Evolutionary conservation across 2,113 vertebrate genomes (phyloP).

Genomic region (Pyxicephalus adspersus): DNA sequence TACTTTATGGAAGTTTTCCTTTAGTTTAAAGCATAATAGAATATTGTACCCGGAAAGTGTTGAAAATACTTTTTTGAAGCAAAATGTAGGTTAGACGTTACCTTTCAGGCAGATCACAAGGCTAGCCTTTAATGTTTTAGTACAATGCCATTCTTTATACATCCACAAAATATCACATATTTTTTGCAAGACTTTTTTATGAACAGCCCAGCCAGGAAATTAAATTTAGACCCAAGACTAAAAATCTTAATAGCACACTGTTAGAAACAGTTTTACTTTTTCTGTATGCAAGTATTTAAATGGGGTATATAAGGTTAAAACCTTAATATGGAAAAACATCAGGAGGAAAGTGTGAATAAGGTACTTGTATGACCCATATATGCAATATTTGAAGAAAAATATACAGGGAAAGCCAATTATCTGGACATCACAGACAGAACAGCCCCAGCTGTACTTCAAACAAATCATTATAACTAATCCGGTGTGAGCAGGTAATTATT

Average conservation of each 20-base stretch:
- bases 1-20: background rate
- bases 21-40: background rate
- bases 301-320: conserved; percentile 58
- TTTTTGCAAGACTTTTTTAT: conserved; percentile 15
- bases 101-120: conserved; percentile 22
- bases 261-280: conserved; percentile 44
- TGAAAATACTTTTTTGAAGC: conserved; percentile 8
- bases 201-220: conserved; percentile 60
- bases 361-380: conserved; percentile 64
- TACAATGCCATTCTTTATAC: background rate
- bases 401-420: conserved; percentile 65
- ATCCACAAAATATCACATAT: conserved; percentile 1
- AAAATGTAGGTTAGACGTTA: background rate
- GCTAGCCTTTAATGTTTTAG: conserved; percentile 29
- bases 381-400: conserved; percentile 60
- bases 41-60: background rate
- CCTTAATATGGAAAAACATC: conserved; percentile 56
- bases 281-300: conserved; percentile 54
- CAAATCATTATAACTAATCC: conserved; percentile 56
- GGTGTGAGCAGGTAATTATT: conserved; percentile 43
- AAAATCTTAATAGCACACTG: conserved; percentile 41
- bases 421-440: conserved; percentile 52
- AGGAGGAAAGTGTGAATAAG: conserved; percentile 60
- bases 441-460: conserved; percentile 58
- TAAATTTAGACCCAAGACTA: conserved; percentile 58